phyloP scores from a whole-genome alignment of 2,113 vertebrate species.

The Myotis brandtii region DNA sequence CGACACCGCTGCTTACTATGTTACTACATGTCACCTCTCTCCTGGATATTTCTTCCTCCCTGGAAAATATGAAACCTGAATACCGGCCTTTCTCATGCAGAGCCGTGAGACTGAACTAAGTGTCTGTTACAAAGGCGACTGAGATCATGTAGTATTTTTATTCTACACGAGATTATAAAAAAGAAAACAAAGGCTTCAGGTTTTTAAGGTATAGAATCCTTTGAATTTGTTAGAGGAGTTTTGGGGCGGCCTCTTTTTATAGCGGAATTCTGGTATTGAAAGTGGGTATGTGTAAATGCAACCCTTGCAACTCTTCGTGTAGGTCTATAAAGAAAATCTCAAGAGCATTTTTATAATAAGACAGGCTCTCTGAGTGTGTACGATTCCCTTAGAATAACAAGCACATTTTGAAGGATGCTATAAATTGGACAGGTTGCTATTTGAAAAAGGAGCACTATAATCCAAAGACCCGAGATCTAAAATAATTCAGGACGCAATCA shows the following conservation, averaged over 20 bases:
- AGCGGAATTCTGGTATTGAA: not conserved
- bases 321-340: not conserved
- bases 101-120: not conserved
- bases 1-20: not conserved
- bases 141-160: not conserved
- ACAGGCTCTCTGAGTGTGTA: not conserved
- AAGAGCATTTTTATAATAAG: slow-evolving; percentile 16
- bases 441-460: not conserved
- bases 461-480: not conserved
- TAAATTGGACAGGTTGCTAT: not conserved
- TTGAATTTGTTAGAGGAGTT: slow-evolving; percentile 4
- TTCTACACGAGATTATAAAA: not conserved
- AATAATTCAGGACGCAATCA: slow-evolving; percentile 24
- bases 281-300: not conserved
- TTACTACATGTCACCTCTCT: not conserved
- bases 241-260: not conserved
- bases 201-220: slow-evolving; percentile 20
- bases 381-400: slow-evolving; percentile 9
- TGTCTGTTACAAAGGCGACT: not conserved
- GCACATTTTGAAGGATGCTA: not conserved
- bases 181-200: not conserved
- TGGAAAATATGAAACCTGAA: not conserved
- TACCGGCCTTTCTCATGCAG: not conserved
- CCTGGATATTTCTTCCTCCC: not conserved
- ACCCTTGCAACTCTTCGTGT: not conserved